Evolutionary conservation across 2,888 invertebrate species (phyloP), one percentile per base, ranked within the genome.

Genomic region (Alloscopus bannaensis): DNA sequence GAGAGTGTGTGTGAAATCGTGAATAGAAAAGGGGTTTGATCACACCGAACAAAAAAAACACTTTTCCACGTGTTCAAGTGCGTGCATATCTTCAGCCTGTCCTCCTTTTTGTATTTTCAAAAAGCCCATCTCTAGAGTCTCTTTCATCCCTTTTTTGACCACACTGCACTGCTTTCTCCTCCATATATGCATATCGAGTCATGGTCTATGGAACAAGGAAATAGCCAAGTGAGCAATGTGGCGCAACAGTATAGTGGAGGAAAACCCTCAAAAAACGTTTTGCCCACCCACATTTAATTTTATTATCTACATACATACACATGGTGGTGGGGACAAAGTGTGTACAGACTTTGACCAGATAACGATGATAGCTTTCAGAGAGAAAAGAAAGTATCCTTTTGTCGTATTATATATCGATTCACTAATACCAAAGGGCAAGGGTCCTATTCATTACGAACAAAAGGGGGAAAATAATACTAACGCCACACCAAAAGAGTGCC

Each of bases 31-130:
- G 26, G 28, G 18, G 29, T 4, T 50, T 28, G 57, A 28, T 24
- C 18, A 42, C 26, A 20, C 26, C 45, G 26, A 64, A n/a, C 45
- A 45, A 13, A 36, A 36, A 52, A 64, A 29, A 64, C 28, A 45
- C 64, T 64, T 62, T n/a, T 64, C 64, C 64, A 64, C 64, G 64
- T 64, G 64, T n/a, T 64, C 64, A 64, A 64, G 47, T 47, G 47
- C 13, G 36, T 36, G 36, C 6, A 13, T 36, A 36, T 36, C 6
- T 36, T 8, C 6, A 36, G 36, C 6, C 60, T 18, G 64, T 45
- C 64, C 64, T 47, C 62, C 24, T 62, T 62, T 42, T 22, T 24
- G 20, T 6, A 60, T 28, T 36, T 13, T 16, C 24, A 18, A 60
- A 52, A 57, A 8, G 24, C 60, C 36, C 28, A 47, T 64, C 64